These are phyloP conservation scores for Takifugu bimaculatus DNA, from an alignment of 2,113 vertebrate genomes.

Conservation along the genomic window DNA sequence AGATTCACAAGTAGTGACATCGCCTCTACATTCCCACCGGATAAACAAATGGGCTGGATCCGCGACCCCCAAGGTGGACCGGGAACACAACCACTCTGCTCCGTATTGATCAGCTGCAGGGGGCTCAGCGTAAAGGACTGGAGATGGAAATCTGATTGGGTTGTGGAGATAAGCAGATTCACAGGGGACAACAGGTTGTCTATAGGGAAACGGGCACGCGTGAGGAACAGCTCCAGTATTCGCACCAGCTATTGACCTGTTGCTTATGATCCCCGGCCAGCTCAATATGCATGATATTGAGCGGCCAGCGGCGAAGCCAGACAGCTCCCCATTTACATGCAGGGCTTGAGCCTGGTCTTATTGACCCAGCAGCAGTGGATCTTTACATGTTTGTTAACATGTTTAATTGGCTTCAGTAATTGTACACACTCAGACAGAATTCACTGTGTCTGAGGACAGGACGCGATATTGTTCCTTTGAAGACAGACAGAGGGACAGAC, in stretches of 20 bases:
- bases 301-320: slow-evolving; percentile 48
- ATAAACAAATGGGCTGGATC: slow-evolving; percentile 52
- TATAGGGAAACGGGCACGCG: slow-evolving; percentile 33
- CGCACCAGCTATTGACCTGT: slow-evolving; percentile 70
- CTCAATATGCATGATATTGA: slow-evolving; percentile 69
- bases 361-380: slow-evolving; percentile 73
- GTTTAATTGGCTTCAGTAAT: slow-evolving; percentile 74
- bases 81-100: slow-evolving; percentile 39
- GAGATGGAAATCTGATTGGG: slow-evolving; percentile 46
- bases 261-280: slow-evolving; percentile 63
- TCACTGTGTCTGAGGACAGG: too few relatives aligned
- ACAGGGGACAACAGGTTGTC: slow-evolving; percentile 56
- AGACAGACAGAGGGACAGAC: slow-evolving; percentile 6
- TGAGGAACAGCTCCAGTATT: slow-evolving; percentile 53
- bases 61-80: slow-evolving; percentile 46
- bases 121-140: slow-evolving; percentile 13
- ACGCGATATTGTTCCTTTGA: too few relatives aligned
- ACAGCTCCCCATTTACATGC: slow-evolving; percentile 73
- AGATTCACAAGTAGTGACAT: slow-evolving; percentile 15
- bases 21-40: slow-evolving; percentile 10
- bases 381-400: slow-evolving; percentile 77
- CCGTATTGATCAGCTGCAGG: slow-evolving; percentile 58
- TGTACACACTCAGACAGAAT: slow-evolving; percentile 49
- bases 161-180: slow-evolving; percentile 43
- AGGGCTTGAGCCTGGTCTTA: slow-evolving; percentile 30